A percentile compares a stretch with the other conserved stretches of the same genome.
These are phyloP conservation scores for Speoplatyrhinus poulsoni DNA, from an alignment of 2,113 vertebrate genomes.

Conservation along the genomic window DNA sequence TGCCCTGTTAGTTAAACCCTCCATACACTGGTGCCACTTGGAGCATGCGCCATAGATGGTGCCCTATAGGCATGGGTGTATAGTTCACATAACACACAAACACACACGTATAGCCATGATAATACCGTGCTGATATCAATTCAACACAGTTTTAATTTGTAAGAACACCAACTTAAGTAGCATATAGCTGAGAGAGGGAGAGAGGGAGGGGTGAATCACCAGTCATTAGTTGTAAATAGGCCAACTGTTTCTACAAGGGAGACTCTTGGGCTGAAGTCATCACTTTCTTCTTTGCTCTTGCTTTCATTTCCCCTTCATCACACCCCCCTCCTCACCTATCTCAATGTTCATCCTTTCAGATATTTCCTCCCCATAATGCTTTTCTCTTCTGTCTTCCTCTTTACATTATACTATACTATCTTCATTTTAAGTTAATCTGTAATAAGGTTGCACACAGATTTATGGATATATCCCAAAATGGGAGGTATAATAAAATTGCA, in stretches of 20 bases:
- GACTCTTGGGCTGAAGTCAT: slow-evolving; percentile 51
- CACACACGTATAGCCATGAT: too few species aligned
- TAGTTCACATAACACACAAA: too few species aligned
- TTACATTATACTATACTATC: too few species aligned
- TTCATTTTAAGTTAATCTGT: background rate
- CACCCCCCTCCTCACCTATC: slow-evolving; percentile 8
- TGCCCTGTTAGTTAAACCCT: too few species aligned
- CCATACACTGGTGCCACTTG: too few species aligned
- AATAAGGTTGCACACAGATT: background rate
- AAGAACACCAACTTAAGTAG: too few species aligned
- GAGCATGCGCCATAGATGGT: too few species aligned
- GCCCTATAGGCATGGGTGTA: too few species aligned
- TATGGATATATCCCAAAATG: too few species aligned
- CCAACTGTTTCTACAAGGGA: slow-evolving; percentile 32
- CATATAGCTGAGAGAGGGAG: slow-evolving; percentile 13
- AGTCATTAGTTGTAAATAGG: slow-evolving; percentile 52
- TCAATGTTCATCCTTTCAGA: background rate
- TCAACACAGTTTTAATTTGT: too few species aligned
- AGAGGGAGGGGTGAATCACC: slow-evolving; percentile 12
- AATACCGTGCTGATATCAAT: too few species aligned
- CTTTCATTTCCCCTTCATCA: background rate
- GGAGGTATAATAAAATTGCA: too few species aligned
- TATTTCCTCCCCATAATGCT: background rate
- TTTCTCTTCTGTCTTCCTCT: background rate
- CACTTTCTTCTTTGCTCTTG: slow-evolving; percentile 16